A percentile compares a stretch with the other conserved stretches of the same genome.
These are phyloP conservation scores for Drosophila histrio DNA, from an alignment of 2,888 invertebrate genomes.

Conservation along the genomic window DNA sequence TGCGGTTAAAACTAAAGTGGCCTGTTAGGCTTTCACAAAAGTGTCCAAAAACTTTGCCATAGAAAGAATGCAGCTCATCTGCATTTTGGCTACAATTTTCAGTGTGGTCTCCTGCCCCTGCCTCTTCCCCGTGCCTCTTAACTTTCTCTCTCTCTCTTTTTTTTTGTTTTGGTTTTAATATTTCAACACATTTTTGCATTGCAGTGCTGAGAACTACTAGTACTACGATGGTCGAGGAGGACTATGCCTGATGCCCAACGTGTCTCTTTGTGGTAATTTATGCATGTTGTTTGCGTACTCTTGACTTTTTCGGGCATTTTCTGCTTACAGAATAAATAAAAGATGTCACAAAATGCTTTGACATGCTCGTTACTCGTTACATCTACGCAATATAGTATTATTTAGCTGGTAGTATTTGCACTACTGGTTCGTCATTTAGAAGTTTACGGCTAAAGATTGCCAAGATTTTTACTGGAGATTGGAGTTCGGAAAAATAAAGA, in stretches of 20 bases:
- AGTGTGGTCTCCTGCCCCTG: constrained; percentile 19
- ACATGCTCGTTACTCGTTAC: constrained; percentile 65
- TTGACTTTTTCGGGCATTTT: constrained; percentile 73
- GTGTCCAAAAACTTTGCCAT: constrained; percentile 69
- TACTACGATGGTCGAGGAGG: constrained; percentile 7
- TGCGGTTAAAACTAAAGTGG: constrained; percentile 76
- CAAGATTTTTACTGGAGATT: neutral
- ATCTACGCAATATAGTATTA: constrained; percentile 16
- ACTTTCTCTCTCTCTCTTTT: constrained; percentile 3
- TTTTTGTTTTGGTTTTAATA: constrained; percentile 59
- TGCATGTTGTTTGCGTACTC: constrained; percentile 73
- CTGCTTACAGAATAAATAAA: constrained; percentile 71
- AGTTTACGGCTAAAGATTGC: neutral
- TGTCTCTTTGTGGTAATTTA: constrained; percentile 70
- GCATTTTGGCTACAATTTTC: constrained; percentile 50
- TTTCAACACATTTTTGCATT: constrained; percentile 74
- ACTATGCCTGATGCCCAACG: constrained; percentile 35
- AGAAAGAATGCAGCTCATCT: constrained; percentile 66
- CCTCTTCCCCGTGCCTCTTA: neutral
- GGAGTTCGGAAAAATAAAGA: neutral
- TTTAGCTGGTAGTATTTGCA: neutral
- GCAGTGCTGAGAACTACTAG: constrained; percentile 25
- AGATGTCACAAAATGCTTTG: constrained; percentile 71
- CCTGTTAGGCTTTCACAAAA: constrained; percentile 75
- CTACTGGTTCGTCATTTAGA: neutral